Evolutionary conservation across 2,113 vertebrate species (phyloP).

Genomic region (Dipodomys ordii): DNA sequence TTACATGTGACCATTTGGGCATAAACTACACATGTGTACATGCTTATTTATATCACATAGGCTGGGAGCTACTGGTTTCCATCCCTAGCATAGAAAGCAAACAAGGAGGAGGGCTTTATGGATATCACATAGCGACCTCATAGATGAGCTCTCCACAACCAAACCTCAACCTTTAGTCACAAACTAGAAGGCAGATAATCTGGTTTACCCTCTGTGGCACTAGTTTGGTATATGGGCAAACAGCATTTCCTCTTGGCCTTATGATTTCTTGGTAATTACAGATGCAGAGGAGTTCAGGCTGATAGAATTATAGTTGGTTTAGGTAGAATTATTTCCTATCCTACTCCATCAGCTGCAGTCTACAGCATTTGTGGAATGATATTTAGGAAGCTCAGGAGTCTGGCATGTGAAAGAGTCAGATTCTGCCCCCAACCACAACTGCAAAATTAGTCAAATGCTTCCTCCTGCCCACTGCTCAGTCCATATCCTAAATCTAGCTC

Average conservation of each 20-base stretch:
- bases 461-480: neutral
- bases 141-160: neutral
- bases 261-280: neutral
- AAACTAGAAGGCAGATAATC: neutral
- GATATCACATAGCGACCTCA: neutral
- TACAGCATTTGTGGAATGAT: neutral
- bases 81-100: neutral
- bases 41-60: neutral
- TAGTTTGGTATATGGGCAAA: slow-evolving; percentile 17
- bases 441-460: slow-evolving; percentile 48
- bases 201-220: neutral
- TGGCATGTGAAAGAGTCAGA: neutral
- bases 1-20: neutral
- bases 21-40: neutral
- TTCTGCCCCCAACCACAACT: neutral
- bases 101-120: neutral
- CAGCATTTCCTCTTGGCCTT: neutral
- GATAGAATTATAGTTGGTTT: slow-evolving; percentile 28
- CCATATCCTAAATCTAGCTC: slow-evolving; percentile 43
- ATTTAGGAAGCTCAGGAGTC: neutral
- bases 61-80: neutral
- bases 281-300: neutral
- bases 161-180: neutral
- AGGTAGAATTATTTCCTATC: neutral
- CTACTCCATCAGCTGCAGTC: neutral